Base-by-base conservation (phyloP, 1,140 invertebrate species). In the Pararge aegeria region DNA sequence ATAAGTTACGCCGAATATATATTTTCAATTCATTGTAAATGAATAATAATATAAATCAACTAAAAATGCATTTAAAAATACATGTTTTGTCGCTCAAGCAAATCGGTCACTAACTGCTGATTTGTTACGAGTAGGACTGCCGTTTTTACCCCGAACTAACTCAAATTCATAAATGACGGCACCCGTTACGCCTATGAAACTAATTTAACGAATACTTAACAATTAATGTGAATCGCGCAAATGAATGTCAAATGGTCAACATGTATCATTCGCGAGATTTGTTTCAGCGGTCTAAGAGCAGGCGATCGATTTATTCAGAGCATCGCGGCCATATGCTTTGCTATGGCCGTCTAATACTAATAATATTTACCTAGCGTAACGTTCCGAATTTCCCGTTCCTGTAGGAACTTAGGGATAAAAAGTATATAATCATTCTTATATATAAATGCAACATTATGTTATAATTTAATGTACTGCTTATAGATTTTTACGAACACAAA, bases 151-250 rank as follows among this genome's bases (percentile, higher is more conserved):
- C 68, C 57, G 82, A 85, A 87, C 83, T 88, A 88, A 88, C 85
- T 87, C 80, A 85, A 88, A 88, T 85, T 88, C 85, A 88, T 75
- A 76, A 78, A 87, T 87, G 82, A 77, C 85, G 83, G 71, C 78
- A 80, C 73, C 55, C 73, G 57, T 80, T 78, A 78, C 71, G 60
- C 76, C 80, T 83, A 85, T 64, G 53, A 68, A 66, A 67, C 78
- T 79, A 82, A 73, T 59, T 77, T 81, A 84, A 72, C 69, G 78
- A 85, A 85, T 87, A 88, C 83, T 87, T 87, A 88, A 79, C 59
- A 68, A 80, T 78, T 73, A 82, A 58, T 70, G 49, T 62, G 75
- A 79, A 77, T 72, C 80, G 65, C 80, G 66, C 70, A 64, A 75
- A 75, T 70, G 72, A 68, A 77, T 49, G 65, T 66, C 61, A 50